phyloP scores from a whole-genome alignment of 1,140 invertebrate genomes.

The Drosophila santomea region DNA sequence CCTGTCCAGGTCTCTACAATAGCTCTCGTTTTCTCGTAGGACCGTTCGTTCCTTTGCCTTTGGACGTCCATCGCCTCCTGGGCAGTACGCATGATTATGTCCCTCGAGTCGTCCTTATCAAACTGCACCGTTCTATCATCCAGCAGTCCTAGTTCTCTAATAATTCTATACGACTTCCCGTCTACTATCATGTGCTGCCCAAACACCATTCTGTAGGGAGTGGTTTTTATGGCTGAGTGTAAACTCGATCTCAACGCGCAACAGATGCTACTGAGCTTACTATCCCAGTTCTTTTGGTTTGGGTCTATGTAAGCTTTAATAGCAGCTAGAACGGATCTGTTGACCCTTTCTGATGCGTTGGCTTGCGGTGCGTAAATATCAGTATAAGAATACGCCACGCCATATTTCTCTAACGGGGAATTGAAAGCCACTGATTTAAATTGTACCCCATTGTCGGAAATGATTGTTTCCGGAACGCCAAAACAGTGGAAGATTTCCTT shows the following conservation, averaged over 20 bases:
- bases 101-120: no score
- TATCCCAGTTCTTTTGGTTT: neutral
- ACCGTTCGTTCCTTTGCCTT: neutral
- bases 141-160: neutral
- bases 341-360: no score
- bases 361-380: no score
- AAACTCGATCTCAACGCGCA: neutral
- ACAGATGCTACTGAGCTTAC: neutral
- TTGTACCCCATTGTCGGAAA: no score
- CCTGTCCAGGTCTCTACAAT: neutral
- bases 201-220: neutral
- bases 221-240: neutral
- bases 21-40: neutral
- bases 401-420: neutral
- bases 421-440: neutral
- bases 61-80: neutral
- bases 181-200: neutral
- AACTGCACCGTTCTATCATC: neutral
- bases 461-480: neutral
- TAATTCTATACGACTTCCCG: neutral
- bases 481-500: neutral
- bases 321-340: neutral
- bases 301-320: neutral
- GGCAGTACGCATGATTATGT: neutral
- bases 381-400: no score